These are phyloP conservation scores for Ammospiza maritima DNA, from an alignment of 2,797 vertebrate species.

Conservation along the genomic window DNA sequence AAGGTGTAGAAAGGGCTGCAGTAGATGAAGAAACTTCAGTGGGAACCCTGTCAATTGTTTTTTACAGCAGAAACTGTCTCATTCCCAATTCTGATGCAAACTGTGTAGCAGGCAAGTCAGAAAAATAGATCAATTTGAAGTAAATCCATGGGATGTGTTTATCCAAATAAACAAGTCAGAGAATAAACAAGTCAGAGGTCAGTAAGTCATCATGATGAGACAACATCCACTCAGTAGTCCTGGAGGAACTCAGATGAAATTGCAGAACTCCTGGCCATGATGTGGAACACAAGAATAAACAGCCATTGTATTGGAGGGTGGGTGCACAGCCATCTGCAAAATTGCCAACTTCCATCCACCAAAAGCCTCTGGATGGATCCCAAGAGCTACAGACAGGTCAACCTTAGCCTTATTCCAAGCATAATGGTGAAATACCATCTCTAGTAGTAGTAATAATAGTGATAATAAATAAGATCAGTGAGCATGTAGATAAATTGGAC, in stretches of 20 bases:
- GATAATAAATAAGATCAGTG: neutral
- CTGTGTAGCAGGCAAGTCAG: neutral
- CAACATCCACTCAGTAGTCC: neutral
- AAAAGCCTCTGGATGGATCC: neutral
- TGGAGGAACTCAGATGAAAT: neutral
- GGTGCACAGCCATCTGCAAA: neutral
- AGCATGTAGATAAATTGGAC: neutral
- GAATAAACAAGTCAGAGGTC: neutral
- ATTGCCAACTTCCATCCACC: neutral
- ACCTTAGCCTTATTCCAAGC: neutral
- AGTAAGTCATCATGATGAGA: neutral
- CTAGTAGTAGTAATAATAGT: neutral
- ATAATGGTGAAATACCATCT: neutral
- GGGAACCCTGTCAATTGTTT: neutral
- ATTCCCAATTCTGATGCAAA: neutral
- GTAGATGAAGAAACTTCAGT: neutral
- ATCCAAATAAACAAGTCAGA: neutral
- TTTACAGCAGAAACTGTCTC: neutral
- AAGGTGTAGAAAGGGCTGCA: neutral
- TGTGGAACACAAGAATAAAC: neutral
- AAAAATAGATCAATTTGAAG: neutral
- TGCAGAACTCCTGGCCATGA: neutral
- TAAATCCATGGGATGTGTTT: neutral
- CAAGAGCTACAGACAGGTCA: neutral
- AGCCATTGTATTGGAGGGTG: neutral